Conservation (phyloP, 2,797 vertebrate genomes). For the Premnoplex brunnescens region DNA sequence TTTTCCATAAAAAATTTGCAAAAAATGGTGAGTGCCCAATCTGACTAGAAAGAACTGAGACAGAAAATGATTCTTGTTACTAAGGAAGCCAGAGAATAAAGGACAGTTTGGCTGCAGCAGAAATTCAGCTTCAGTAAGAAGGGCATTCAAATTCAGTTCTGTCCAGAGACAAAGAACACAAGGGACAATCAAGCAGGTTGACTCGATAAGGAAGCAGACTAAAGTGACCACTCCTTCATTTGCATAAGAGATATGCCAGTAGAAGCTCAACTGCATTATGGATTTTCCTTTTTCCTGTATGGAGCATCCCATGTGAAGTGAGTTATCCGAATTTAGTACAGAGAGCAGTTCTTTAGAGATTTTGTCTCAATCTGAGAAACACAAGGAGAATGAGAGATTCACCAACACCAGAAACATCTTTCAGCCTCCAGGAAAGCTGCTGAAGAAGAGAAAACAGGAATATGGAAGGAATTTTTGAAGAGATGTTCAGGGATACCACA, state of each 20-base stretch:
- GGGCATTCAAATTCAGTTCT: neutral
- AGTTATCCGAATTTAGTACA: neutral
- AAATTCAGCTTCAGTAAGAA: neutral
- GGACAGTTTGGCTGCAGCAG: neutral
- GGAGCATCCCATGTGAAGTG: neutral
- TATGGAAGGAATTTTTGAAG: neutral
- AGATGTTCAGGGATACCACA: neutral
- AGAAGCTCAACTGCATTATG: neutral
- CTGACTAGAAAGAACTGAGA: neutral
- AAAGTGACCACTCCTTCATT: neutral
- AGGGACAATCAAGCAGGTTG: neutral
- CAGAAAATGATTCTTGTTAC: neutral
- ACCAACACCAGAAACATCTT: neutral
- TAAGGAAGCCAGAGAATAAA: neutral
- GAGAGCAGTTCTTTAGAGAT: neutral
- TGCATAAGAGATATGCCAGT: neutral
- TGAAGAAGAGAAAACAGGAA: neutral
- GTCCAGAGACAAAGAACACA: neutral
- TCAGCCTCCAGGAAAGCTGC: neutral
- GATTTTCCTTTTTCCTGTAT: neutral
- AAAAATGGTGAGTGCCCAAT: neutral
- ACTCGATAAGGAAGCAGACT: neutral
- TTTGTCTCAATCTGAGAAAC: neutral
- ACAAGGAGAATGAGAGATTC: neutral
- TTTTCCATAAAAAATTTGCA: neutral